Evolutionary conservation across 2,888 invertebrate genomes (phyloP), one percentile per base, ranked within the genome.

Genomic region (Microplitis manilae): DNA sequence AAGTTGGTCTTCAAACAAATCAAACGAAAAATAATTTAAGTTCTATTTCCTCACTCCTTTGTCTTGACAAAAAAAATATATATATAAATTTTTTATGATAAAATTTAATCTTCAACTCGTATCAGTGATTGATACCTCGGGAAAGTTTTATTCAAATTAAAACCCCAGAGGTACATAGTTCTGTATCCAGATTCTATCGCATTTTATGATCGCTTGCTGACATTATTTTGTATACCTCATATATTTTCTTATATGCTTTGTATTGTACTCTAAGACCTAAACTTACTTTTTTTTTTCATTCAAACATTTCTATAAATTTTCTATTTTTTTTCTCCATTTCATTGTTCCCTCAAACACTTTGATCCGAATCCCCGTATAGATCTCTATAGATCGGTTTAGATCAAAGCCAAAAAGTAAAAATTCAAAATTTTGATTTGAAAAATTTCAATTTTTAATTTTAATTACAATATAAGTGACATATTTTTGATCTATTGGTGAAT

Each of bases 11-110:
- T 6, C 13, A 5, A 13, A 50, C 50, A 2, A 9, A 13, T 6
- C 13, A 5, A 13, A 50, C 50, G 50, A 50, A 13, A 50, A 50
- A 50, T 8, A 50, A 13, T 50, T 50, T 50, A 13, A 50, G 5
- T 50, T 50, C 13, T 50, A 30, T 30, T 30, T 50, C 13, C 9
- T 2, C 4, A 50, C 50, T 50, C 13, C 13, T 50, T 50, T 50
- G 50, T 50, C 50, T 50, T 50, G 50, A 50, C 13, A 2, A 50
- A 50, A 50, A 50, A 50, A 4, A 30, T 30, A 30, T 30, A 4
- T 30, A 15, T 38, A 39, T n/a, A 75, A 75, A 60, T 68, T 60
- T 67, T 62, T 38, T 59, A 68, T 20, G 30, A 71, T n/a, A 71
- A 69, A 68, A 64, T 68, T 67, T 39, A 38, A 59, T n/a, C 30